These are phyloP conservation scores for Mionectes olivaceus DNA, from an alignment of 2,797 vertebrate species.

Conservation along the genomic window DNA sequence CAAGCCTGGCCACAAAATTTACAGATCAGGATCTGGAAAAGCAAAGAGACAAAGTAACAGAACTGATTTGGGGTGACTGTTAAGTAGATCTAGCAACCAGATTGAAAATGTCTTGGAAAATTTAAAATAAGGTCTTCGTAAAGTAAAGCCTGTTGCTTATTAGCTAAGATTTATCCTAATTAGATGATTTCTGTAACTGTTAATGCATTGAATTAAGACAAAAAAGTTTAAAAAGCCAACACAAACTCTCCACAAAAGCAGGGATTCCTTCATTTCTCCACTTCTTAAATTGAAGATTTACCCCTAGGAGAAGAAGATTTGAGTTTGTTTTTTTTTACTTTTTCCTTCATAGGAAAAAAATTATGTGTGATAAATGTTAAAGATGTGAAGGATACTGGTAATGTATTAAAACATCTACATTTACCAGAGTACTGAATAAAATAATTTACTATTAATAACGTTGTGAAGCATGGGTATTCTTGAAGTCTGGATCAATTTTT, in stretches of 20 bases:
- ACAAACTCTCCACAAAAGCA: not conserved
- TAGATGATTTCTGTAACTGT: not conserved
- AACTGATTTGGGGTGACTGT: conserved; percentile 81
- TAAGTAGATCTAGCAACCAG: conserved; percentile 69
- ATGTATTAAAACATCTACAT: not conserved
- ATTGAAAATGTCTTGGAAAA: conserved; percentile 83
- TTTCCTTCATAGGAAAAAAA: not conserved
- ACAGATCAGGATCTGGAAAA: conserved; percentile 65
- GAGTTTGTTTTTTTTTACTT: not conserved
- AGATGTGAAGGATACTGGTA: conserved; percentile 41
- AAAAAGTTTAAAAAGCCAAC: not conserved
- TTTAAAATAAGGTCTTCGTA: conserved; percentile 76
- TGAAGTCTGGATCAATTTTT: conserved; percentile 31
- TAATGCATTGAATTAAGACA: not conserved
- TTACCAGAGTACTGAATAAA: not conserved
- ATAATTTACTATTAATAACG: not conserved
- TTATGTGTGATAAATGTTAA: not conserved
- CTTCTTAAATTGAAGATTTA: not conserved
- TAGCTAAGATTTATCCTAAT: conserved; percentile 35
- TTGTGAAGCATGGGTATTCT: not conserved
- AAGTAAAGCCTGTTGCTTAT: conserved; percentile 55
- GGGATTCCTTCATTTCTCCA: not conserved
- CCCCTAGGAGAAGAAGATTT: not conserved
- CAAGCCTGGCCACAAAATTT: not conserved
- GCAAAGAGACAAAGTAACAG: conserved; percentile 66